Conservation (phyloP, 2,888 invertebrate genomes). For the Scrobipalpa costella region DNA sequence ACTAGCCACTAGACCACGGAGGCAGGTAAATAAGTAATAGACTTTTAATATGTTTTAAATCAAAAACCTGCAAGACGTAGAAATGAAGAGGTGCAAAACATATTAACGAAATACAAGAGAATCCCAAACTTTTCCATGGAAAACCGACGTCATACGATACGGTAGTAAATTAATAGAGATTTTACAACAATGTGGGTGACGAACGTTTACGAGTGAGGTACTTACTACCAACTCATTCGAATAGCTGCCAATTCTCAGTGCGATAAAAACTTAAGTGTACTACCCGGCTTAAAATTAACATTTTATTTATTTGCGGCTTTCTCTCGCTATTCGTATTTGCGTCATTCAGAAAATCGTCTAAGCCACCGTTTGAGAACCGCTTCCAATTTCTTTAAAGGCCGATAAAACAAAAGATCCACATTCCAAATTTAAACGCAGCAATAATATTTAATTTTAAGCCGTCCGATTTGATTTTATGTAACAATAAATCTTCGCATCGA, state of each 20-base stretch:
- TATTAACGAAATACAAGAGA: no score
- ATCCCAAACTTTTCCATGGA: neutral
- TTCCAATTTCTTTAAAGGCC: slow-evolving; percentile 54
- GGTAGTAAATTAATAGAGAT: slow-evolving; percentile 1
- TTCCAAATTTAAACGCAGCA: slow-evolving; percentile 59
- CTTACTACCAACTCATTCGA: slow-evolving; percentile 9
- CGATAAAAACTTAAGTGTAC: slow-evolving; percentile 20
- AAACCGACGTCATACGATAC: neutral
- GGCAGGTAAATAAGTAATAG: no score
- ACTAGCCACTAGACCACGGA: no score
- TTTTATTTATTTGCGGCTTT: slow-evolving; percentile 24
- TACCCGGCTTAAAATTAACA: slow-evolving; percentile 24
- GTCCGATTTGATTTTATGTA: slow-evolving; percentile 60
- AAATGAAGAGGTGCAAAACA: no score
- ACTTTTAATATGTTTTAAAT: no score
- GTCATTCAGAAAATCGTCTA: slow-evolving; percentile 24
- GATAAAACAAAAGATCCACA: slow-evolving; percentile 63
- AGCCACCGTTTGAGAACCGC: slow-evolving; percentile 33
- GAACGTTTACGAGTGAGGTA: slow-evolving; percentile 18
- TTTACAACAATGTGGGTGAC: slow-evolving; percentile 20
- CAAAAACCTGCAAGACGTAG: no score
- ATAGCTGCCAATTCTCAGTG: slow-evolving; percentile 19
- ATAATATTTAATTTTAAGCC: slow-evolving; percentile 69
- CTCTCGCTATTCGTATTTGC: slow-evolving; percentile 23
- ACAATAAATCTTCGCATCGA: slow-evolving; percentile 66